Evolutionary conservation across 2,797 vertebrate species (phyloP).

Genomic region (Rhodeus uyekii): DNA sequence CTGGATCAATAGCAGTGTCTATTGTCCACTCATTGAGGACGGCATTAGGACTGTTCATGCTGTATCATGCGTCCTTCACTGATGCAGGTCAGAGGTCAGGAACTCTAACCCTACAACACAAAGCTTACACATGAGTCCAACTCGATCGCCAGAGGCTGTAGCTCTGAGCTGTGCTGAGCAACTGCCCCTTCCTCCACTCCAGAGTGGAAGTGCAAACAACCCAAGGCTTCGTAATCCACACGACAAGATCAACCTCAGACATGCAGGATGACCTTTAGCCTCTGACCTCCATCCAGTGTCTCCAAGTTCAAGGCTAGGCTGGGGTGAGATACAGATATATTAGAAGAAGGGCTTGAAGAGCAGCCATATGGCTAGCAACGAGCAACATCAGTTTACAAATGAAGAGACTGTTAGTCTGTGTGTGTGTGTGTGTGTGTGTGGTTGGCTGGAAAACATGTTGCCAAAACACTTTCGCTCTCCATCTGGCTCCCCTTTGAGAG

Average conservation of each 20-base stretch:
- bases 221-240: conserved; percentile 43
- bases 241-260: conserved; percentile 48
- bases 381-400: conserved; percentile 34
- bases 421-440: conserved; percentile 28
- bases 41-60: conserved; percentile 71
- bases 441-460: conserved; percentile 44
- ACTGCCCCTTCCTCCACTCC: neutral
- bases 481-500: conserved; percentile 56
- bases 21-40: conserved; percentile 76
- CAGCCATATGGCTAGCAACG: conserved; percentile 34
- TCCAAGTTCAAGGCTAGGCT: conserved; percentile 68
- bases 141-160: conserved; percentile 60
- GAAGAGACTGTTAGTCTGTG: conserved; percentile 22
- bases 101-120: conserved; percentile 63
- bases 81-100: conserved; percentile 69
- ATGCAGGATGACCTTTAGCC: conserved; percentile 48
- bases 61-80: conserved; percentile 70
- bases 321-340: conserved; percentile 20
- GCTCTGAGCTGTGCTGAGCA: conserved; percentile 20
- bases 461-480: conserved; percentile 49
- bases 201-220: conserved; percentile 51
- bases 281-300: conserved; percentile 51
- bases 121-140: conserved; percentile 61
- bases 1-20: conserved; percentile 75
- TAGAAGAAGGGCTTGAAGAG: conserved; percentile 12